Evolutionary conservation across 1,140 invertebrate genomes (phyloP), one percentile per base, ranked within the genome.

Genomic region (Contarinia nasturtii): DNA sequence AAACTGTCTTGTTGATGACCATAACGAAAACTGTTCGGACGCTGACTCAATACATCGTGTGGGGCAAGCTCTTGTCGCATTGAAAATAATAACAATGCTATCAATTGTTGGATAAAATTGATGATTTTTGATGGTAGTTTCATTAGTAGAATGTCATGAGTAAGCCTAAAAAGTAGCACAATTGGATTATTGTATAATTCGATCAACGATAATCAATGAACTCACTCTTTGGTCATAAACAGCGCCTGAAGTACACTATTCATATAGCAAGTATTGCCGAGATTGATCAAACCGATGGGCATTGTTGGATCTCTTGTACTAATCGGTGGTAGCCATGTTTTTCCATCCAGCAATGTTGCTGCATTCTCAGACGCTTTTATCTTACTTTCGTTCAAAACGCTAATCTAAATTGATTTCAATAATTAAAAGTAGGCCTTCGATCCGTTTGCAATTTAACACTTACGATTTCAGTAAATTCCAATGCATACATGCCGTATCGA

Each of bases 181-280:
- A 7, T 34, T 34, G 33, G 14, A 34, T 34, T 34, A 14, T 14
- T 34, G 14, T 8, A 34, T 34, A 14, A 34, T 8, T 34, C 14
- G 33, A 7, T 34, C 7, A 34, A 34, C 14, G 33, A 34, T 14
- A 67, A 53, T 54, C 65, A 55, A 20, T 64, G 49, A 52, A 77
- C 78, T 70, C 74, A 88, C 72, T 76, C 72, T 61, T 77, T 79
- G 34, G 84, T 86, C 72, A 84, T 82, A 46, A 78, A 77, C 17
- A 90, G 65, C 0, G 85, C 82, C 58, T 89, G 85, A 22, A 88
- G 62, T 10, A 86, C 76, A 56, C 83, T 85, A 55, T 88, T 88
- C 80, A 87, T 82, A 51, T 87, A 89, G 59, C 86, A 89, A 0
- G 84, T 87, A 53, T 88, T 89, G 12, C 86, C 85, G 15, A 90